Conservation (phyloP, 2,888 invertebrate species). For the Dugesia japonica region DNA sequence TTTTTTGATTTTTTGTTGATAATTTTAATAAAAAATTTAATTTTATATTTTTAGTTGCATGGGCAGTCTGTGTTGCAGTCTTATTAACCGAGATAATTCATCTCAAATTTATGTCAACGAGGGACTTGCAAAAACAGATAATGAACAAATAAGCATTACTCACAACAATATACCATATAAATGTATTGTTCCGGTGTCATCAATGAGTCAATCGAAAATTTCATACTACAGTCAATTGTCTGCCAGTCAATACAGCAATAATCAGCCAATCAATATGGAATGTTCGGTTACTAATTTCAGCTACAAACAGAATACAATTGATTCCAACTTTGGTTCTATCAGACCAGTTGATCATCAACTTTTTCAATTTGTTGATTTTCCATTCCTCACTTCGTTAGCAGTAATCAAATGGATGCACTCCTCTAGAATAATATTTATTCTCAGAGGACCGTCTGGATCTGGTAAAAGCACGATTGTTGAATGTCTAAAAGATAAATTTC, state of each 20-base stretch:
- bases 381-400: neutral
- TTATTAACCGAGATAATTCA: neutral
- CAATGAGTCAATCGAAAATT: neutral
- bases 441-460: constrained; percentile 9
- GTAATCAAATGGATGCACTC: constrained; percentile 2
- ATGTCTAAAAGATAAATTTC: neutral
- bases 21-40: too few relatives aligned
- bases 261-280: neutral
- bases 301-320: neutral
- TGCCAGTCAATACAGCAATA: neutral
- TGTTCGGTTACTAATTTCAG: neutral
- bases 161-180: neutral
- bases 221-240: constrained; percentile 20
- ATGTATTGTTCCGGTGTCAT: neutral
- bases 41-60: neutral
- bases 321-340: neutral
- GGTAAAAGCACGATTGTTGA: constrained; percentile 20
- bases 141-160: constrained; percentile 10
- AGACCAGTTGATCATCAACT: constrained; percentile 11
- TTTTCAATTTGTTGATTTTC: constrained; percentile 22
- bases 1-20: too few relatives aligned
- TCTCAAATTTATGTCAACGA: neutral
- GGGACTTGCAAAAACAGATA: neutral
- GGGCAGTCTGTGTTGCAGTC: neutral
- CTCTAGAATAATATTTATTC: neutral